Conservation (phyloP, 1,140 invertebrate genomes). For the Euglossa dilemma region DNA sequence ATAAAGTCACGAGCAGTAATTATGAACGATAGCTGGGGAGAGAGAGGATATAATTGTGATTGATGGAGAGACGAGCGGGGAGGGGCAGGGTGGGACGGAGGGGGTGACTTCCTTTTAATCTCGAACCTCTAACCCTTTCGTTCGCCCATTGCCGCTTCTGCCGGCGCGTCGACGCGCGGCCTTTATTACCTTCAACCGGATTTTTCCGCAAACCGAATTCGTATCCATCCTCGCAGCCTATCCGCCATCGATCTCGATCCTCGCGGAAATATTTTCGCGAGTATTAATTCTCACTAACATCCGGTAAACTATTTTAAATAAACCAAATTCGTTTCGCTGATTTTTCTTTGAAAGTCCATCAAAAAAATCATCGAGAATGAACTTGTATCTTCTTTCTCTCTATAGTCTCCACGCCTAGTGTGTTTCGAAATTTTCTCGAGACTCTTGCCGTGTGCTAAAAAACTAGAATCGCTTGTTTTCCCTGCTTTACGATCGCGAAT, state of each 20-base stretch:
- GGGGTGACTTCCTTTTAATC: slow-evolving; percentile 80
- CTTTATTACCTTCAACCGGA: slow-evolving; percentile 56
- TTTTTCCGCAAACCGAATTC: slow-evolving; percentile 50
- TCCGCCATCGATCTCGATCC: not conserved
- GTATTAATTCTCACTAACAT: too few relatives aligned
- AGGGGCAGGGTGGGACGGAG: slow-evolving; percentile 52
- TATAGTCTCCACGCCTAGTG: too few relatives aligned
- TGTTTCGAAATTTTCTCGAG: too few relatives aligned
- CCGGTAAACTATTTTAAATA: too few relatives aligned
- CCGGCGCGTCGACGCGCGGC: slow-evolving; percentile 48
- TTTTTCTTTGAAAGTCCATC: too few relatives aligned
- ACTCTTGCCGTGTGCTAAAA: too few relatives aligned
- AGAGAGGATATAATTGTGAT: slow-evolving; percentile 80
- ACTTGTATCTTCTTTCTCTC: too few relatives aligned
- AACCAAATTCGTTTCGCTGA: too few relatives aligned
- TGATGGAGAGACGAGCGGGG: slow-evolving; percentile 74
- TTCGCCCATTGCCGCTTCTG: slow-evolving; percentile 68
- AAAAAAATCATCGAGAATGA: too few relatives aligned
- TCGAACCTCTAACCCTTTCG: slow-evolving; percentile 74
- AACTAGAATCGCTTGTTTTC: too few relatives aligned
- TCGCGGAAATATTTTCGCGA: too few relatives aligned
- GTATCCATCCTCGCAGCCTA: not conserved
- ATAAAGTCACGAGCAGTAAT: slow-evolving; percentile 79
- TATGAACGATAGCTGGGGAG: slow-evolving; percentile 76
- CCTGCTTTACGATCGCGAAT: too few relatives aligned